Evolutionary conservation across 2,113 vertebrate genomes (phyloP), one percentile per base, ranked within the genome.

Genomic region (Nothoprocta pentlandii): DNA sequence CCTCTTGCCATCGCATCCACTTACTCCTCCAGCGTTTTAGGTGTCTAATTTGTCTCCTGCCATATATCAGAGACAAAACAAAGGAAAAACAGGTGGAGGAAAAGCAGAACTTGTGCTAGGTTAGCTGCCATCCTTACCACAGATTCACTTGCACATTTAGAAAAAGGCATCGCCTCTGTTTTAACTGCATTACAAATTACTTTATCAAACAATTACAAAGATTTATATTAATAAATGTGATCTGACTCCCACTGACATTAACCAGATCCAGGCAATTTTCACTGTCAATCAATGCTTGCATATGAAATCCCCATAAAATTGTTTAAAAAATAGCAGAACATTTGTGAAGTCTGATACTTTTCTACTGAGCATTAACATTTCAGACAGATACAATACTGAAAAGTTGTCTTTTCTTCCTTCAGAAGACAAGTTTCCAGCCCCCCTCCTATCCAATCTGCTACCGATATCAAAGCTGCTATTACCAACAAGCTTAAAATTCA

Each of bases 401-500:
- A 94, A 91, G 34, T 77, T 85, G 87, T 83, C 42, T 90, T 92
- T 58, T 90, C 66, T 87, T 93, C 94, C 81, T 23, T 44, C 10
- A 26, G 69, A 49, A 89, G 71, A 90, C 75, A 95, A 59, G 54
- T 89, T 94, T 82, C 81, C 77, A 95, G 76, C 74, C 82, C 82
- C 46, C 54, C 64, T 96, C 92, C 59, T 92, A 63, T 68, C 21
- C 88, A 87, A 91, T 70, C 86, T 89, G 75, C 88, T 95, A 87
- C 61, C 53, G 89, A 22, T 96, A 93, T 88, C 84, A 93, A 36
- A 97, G 79, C 58, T 93, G 83, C 76, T 91, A 94, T 34, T 87
- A 86, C 41, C 78, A 30, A 92, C 90, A 89, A 95, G 53, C 5
- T 86, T 93, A 44, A 89, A 74, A 90, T 80, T 91, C 54, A 92